Conservation (phyloP, 2,797 vertebrate genomes). For the Danio kyathit region DNA sequence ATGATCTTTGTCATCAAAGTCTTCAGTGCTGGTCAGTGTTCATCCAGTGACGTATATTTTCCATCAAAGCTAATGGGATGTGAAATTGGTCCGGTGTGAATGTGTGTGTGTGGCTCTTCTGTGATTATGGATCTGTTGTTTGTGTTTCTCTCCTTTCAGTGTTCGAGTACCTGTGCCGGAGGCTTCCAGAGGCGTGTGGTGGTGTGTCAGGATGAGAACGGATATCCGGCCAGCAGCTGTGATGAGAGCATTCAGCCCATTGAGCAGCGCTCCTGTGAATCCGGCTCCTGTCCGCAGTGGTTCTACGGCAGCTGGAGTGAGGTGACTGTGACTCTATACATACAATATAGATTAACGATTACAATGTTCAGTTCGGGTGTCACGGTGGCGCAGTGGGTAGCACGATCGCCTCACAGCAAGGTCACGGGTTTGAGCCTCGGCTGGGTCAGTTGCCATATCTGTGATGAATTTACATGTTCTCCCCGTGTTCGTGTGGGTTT, state of each 20-base stretch:
- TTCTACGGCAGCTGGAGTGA: slow-evolving; percentile 95
- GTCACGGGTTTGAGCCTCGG: too few species aligned
- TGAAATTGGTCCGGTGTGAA: slow-evolving; percentile 21
- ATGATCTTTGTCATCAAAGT: slow-evolving; percentile 2
- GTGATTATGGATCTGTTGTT: slow-evolving; percentile 48
- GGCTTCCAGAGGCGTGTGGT: slow-evolving; percentile 97
- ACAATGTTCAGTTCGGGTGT: too few species aligned
- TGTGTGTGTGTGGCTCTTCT: slow-evolving; percentile 21
- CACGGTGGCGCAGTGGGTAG: too few species aligned
- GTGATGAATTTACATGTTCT: too few species aligned
- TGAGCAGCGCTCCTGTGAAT: slow-evolving; percentile 94
- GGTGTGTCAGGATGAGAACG: slow-evolving; percentile 98
- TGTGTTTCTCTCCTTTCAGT: slow-evolving; percentile 77
- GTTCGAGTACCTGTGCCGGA: slow-evolving; percentile 96
- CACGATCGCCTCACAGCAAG: too few species aligned
- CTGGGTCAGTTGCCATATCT: too few species aligned
- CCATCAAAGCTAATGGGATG: not conserved
- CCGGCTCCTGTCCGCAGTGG: slow-evolving; percentile 97
- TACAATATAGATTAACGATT: not conserved
- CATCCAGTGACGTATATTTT: not conserved
- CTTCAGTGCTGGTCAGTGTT: slow-evolving; percentile 3
- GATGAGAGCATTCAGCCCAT: slow-evolving; percentile 88
- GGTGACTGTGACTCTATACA: slow-evolving; percentile 75
- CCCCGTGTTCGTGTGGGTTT: too few species aligned
- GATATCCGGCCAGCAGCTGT: slow-evolving; percentile 89